Percentiles rank a stretch among this genome's conserved stretches.
Evolutionary conservation across 1,140 invertebrate species (phyloP).

Genomic region (Trypoxylus dichotomus): DNA sequence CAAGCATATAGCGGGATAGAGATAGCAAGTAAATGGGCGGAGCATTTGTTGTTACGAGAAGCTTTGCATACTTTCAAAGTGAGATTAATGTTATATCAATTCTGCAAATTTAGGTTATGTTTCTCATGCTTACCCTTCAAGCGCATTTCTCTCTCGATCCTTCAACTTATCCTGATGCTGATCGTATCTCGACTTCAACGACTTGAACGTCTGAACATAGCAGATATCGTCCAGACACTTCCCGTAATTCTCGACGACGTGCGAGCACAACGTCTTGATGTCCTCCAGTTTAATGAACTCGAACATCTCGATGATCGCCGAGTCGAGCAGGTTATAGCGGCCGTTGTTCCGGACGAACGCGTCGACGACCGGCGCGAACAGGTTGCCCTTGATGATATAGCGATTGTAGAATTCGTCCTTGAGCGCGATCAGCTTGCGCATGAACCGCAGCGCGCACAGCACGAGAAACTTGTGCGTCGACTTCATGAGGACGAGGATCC

Average conservation of each 20-base stretch:
- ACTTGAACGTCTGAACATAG: constrained; percentile 97
- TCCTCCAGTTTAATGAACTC: constrained; percentile 98
- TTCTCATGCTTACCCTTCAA: constrained; percentile 64
- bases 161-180: constrained; percentile 91
- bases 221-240: constrained; percentile 90
- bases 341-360: constrained; percentile 96
- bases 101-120: too few species aligned
- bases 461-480: constrained; percentile 98
- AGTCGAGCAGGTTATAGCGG: constrained; percentile 96
- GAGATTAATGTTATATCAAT: too few species aligned
- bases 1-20: too few species aligned
- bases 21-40: too few species aligned
- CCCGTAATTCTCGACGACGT: constrained; percentile 94
- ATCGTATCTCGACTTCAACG: constrained; percentile 87
- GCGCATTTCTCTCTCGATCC: constrained; percentile 75
- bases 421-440: constrained; percentile 94
- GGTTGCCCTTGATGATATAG: constrained; percentile 93
- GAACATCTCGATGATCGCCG: constrained; percentile 98
- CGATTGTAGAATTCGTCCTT: constrained; percentile 98
- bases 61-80: too few species aligned
- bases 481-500: constrained; percentile 95
- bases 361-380: constrained; percentile 95
- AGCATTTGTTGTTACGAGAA: too few species aligned
- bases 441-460: constrained; percentile 92
- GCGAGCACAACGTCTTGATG: constrained; percentile 91